These are phyloP conservation scores for Steinernema feltiae DNA, from an alignment of 1,140 invertebrate genomes.

Conservation along the genomic window DNA sequence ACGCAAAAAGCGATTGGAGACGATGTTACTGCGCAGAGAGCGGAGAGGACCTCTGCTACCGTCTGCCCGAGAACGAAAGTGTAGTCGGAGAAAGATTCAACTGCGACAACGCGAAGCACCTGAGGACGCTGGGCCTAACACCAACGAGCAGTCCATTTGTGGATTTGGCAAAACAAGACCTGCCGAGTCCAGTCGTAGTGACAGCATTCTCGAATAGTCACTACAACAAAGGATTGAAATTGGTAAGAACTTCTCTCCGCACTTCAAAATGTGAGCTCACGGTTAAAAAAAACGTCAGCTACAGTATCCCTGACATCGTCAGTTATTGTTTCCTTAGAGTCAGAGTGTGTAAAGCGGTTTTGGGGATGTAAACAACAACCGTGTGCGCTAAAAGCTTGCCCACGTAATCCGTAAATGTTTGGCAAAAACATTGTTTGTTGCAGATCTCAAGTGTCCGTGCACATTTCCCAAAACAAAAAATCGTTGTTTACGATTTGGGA, in stretches of 20 bases:
- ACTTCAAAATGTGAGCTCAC: too few species aligned
- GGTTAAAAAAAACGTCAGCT: too few species aligned
- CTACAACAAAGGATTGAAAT: not conserved
- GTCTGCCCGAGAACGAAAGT: not conserved
- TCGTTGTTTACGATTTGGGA: not conserved
- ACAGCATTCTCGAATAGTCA: not conserved
- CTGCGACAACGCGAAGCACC: not conserved
- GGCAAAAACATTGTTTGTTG: too few species aligned
- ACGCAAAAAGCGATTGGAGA: not conserved
- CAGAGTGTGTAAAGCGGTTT: too few species aligned
- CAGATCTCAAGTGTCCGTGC: not conserved
- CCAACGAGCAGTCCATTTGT: not conserved
- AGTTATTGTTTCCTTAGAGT: too few species aligned
- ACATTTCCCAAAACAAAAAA: not conserved
- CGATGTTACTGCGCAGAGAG: not conserved
- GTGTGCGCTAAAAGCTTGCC: too few species aligned
- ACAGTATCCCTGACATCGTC: too few species aligned
- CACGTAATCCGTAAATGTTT: too few species aligned
- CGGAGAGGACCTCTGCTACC: not conserved
- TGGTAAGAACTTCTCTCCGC: conserved; percentile 5
- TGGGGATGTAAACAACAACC: too few species aligned
- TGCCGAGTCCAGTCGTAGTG: not conserved
- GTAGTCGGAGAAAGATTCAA: not conserved
- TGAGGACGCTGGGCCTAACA: not conserved
- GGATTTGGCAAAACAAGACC: not conserved